Evolutionary conservation across 2,797 vertebrate genomes (phyloP).

Genomic region (Fringilla coelebs): DNA sequence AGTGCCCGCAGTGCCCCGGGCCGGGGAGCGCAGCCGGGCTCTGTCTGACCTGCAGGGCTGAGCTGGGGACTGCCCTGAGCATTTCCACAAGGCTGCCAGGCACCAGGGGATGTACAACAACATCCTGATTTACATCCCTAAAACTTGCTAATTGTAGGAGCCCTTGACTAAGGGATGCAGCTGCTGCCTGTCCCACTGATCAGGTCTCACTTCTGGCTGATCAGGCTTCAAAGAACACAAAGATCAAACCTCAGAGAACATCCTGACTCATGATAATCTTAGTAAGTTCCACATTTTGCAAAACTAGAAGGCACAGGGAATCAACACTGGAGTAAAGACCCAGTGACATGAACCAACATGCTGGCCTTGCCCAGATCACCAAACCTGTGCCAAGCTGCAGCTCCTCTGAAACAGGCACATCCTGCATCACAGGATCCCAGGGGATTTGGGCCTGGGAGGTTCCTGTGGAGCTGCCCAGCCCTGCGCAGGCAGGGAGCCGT

Average conservation of each 20-base stretch:
- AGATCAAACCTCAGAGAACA: neutral
- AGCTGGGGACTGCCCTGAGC: rapidly evolving
- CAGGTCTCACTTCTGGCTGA: neutral
- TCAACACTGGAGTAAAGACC: neutral
- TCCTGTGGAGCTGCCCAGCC: too few relatives aligned
- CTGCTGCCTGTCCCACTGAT: neutral
- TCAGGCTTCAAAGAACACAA: neutral
- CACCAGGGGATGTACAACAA: too few relatives aligned
- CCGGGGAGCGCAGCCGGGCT: too few relatives aligned
- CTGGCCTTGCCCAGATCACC: neutral
- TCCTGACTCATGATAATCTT: neutral
- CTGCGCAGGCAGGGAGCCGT: too few relatives aligned
- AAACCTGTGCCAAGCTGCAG: neutral
- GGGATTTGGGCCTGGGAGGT: neutral
- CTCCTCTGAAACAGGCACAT: neutral
- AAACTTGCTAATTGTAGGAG: neutral
- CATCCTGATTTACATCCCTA: too few relatives aligned
- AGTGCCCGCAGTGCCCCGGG: too few relatives aligned
- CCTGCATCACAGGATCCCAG: too few relatives aligned
- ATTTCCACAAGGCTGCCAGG: too few relatives aligned
- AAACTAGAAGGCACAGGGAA: too few relatives aligned
- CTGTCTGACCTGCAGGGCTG: neutral
- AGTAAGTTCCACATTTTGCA: neutral
- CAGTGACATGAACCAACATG: rapidly evolving
- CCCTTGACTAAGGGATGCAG: neutral